A percentile compares a stretch with the other conserved stretches of the same genome.
phyloP scores from a whole-genome alignment of 2,113 vertebrate genomes.

The Chaetorhynchus papuensis region DNA sequence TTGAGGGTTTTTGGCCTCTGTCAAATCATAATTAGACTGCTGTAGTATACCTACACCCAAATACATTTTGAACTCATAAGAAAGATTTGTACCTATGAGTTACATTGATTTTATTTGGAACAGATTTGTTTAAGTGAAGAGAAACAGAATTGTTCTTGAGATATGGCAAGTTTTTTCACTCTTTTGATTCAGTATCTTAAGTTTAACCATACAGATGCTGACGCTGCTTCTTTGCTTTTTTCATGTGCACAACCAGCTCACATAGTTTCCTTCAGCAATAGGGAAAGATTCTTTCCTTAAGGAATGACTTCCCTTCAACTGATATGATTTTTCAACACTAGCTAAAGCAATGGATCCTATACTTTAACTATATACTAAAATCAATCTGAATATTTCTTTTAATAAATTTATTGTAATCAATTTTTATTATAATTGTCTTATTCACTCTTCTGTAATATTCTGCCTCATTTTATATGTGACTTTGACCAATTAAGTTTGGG shows the following conservation, averaged over 20 bases:
- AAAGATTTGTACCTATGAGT: neutral
- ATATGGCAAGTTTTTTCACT: neutral
- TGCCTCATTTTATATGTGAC: neutral
- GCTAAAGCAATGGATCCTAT: neutral
- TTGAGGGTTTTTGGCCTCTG: neutral
- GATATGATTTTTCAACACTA: neutral
- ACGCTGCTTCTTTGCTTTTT: neutral
- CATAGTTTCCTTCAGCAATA: neutral
- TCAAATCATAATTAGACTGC: neutral
- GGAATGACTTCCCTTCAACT: neutral
- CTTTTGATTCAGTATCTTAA: neutral
- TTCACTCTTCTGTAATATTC: neutral
- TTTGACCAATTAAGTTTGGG: neutral
- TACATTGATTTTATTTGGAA: neutral
- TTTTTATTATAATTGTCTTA: neutral
- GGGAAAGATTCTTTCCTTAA: neutral
- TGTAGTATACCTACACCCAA: neutral
- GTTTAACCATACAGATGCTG: neutral
- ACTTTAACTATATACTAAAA: neutral
- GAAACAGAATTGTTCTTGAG: neutral
- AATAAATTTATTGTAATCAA: neutral
- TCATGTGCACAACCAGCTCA: neutral
- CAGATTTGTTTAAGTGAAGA: neutral
- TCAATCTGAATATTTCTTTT: neutral
- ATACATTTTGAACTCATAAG: neutral